Evolutionary conservation across 1,140 invertebrate genomes (phyloP).

Genomic region (Tachypleus tridentatus): DNA sequence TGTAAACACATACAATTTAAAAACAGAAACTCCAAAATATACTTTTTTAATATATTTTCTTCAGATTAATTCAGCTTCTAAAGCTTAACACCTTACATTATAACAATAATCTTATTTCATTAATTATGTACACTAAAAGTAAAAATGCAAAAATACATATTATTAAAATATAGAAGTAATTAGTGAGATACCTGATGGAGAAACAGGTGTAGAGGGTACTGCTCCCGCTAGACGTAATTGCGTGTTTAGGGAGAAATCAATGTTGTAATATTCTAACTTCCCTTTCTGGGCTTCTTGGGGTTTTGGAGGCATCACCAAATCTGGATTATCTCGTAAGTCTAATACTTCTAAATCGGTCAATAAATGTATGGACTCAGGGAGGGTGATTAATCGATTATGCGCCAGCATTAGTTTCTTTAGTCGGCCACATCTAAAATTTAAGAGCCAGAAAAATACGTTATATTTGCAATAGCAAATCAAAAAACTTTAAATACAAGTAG

Average conservation of each 20-base stretch:
- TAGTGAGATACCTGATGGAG: conserved; percentile 35
- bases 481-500: conserved; percentile 3
- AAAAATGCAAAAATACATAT: too few species aligned
- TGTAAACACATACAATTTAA: too few species aligned
- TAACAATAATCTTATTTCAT: too few species aligned
- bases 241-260: conserved; percentile 95
- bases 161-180: not conserved
- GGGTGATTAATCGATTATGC: conserved; percentile 83
- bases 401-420: conserved; percentile 89
- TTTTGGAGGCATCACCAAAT: conserved; percentile 95
- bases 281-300: conserved; percentile 55
- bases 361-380: conserved; percentile 95
- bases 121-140: too few species aligned
- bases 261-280: conserved; percentile 87
- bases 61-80: too few species aligned
- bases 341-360: conserved; percentile 69
- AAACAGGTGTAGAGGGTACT: conserved; percentile 55
- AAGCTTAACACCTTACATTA: too few species aligned
- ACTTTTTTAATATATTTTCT: too few species aligned
- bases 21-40: too few species aligned
- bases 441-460: not conserved
- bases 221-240: conserved; percentile 87
- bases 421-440: conserved; percentile 69
- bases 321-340: conserved; percentile 86
- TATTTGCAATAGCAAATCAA: too few species aligned